Conservation (phyloP, 2,888 invertebrate species). For the Drosophila prolongata region DNA sequence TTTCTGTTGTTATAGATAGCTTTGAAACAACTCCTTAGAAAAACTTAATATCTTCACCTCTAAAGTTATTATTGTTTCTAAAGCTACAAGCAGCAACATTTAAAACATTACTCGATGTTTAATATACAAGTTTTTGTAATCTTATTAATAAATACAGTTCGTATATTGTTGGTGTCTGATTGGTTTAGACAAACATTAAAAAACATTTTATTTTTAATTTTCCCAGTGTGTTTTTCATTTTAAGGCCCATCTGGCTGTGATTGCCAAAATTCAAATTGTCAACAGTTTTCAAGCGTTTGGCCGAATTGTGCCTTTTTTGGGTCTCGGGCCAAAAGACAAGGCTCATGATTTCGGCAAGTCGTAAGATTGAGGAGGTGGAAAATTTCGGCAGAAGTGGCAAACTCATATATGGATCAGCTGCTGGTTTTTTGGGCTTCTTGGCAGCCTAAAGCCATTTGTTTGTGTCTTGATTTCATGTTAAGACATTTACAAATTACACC, state of each 20-base stretch:
- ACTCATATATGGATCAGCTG: conserved; percentile 34
- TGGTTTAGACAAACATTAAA: no score
- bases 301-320: conserved; percentile 58
- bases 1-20: no score
- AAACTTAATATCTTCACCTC: no score
- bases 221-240: not conserved
- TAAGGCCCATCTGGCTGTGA: conserved; percentile 16
- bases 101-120: no score
- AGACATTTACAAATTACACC: conserved; percentile 75
- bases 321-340: conserved; percentile 6
- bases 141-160: no score
- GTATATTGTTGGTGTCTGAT: no score
- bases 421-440: conserved; percentile 1
- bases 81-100: no score
- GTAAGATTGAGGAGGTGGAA: not conserved
- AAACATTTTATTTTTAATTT: no score
- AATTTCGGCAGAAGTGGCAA: conserved; percentile 8
- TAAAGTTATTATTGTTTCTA: no score
- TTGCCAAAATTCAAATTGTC: conserved; percentile 60
- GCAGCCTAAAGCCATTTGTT: conserved; percentile 33
- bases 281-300: conserved; percentile 62
- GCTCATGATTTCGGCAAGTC: conserved; percentile 8
- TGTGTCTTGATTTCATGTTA: conserved; percentile 67
- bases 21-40: no score
- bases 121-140: no score